phyloP scores from a whole-genome alignment of 2,113 vertebrate genomes.

The Lepus americanus region DNA sequence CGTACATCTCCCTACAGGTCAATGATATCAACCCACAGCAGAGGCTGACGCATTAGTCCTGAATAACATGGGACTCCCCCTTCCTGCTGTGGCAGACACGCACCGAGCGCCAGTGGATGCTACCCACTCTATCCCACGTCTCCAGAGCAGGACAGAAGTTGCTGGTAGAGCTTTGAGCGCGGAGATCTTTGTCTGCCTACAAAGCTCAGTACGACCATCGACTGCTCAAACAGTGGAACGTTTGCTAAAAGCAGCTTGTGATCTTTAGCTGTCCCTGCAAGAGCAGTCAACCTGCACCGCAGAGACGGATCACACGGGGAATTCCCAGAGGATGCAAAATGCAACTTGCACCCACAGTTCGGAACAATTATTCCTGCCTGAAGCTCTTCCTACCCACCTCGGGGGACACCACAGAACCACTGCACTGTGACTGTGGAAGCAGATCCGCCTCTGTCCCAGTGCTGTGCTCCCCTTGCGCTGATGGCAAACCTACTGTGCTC shows the following conservation, averaged over 20 bases:
- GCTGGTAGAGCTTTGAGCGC: neutral
- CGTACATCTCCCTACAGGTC: neutral
- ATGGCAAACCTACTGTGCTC: neutral
- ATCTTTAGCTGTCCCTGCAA: neutral
- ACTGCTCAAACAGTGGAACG: neutral
- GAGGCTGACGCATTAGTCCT: neutral
- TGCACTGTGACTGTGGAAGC: neutral
- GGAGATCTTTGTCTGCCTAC: neutral
- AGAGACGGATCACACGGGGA: neutral
- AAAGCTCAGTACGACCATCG: neutral
- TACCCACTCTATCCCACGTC: neutral
- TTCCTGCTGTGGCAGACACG: constrained; percentile 25
- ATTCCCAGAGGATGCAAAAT: neutral
- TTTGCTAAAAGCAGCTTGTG: neutral
- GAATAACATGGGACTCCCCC: constrained; percentile 15
- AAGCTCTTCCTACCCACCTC: neutral
- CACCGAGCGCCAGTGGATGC: neutral
- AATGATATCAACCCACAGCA: neutral
- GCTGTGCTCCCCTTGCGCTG: neutral
- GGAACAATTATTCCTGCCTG: neutral
- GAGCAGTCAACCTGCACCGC: neutral
- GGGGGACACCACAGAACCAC: constrained; percentile 33
- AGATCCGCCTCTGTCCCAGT: neutral
- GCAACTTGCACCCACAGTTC: neutral
- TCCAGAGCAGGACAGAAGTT: neutral